Base-by-base conservation (phyloP, 1,140 invertebrate genomes). In the Bombus waltoni region DNA sequence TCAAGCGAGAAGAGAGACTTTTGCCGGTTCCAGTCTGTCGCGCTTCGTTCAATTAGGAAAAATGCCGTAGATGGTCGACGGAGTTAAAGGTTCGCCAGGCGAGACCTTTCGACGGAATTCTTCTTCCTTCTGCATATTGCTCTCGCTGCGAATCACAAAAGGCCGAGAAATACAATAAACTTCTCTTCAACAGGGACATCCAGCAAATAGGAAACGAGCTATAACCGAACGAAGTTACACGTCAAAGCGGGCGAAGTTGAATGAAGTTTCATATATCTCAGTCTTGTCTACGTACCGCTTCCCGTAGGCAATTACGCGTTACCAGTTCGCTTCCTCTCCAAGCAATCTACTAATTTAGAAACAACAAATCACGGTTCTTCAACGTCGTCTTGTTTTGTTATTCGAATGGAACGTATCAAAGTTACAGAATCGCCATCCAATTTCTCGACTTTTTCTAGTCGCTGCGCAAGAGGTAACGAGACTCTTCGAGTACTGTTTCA, bases 101-200 rank as follows among this genome's bases (percentile, higher is more conserved):
- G 38, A 77, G 53, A n/a, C 40, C 32, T 35, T 38, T 10, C 32
- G n/a, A 38, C 10, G 65, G 47, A 68, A 72, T 80, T 80, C 76
- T 72, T 79, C 74, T 65, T 38, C 62, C 35, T 59, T 47, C 73
- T 18, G 38, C 40, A 44, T 59, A 79, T 80, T 79, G 83, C 53
- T 28, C 59, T 25, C n/a, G 28, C 57, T 35, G 15, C 40, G 32
- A 57, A 38, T 65, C 53, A 80, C 68, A 85, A 80, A 85, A 72
- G 76, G 28, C 53, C 53, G 35, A 42, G 40, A 28, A 32, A 80
- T 68, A 76, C 83, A 85, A 85, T 80, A 85, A 85, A 85, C n/a
- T 65, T 79, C 22, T 22, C 25, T 71, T 44, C 75, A 42, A 66
- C 35, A 8, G 25, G 47, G 65, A 77, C 57, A 59, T n/a, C 40